Evolutionary conservation across 2,113 vertebrate species (phyloP).

Genomic region (Dissostichus mawsoni): DNA sequence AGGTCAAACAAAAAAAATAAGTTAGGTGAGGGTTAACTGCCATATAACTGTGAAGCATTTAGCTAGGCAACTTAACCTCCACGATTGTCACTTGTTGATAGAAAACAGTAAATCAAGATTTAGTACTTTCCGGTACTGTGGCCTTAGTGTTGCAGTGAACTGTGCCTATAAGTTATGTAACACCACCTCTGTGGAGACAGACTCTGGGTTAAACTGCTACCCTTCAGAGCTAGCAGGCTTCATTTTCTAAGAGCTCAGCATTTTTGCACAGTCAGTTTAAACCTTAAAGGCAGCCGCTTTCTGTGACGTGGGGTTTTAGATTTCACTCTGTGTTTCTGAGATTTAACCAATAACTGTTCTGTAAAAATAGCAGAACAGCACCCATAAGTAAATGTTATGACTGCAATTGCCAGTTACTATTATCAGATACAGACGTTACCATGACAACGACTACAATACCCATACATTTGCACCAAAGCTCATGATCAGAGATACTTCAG

Average conservation of each 20-base stretch:
- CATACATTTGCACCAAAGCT: neutral
- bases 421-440: neutral
- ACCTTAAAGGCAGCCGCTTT: neutral
- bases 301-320: conserved; percentile 1
- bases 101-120: conserved; percentile 24
- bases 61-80: neutral
- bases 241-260: conserved; percentile 1
- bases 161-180: conserved; percentile 32
- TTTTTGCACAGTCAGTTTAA: conserved; percentile 4
- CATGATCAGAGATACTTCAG: neutral
- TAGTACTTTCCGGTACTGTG: neutral
- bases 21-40: too few species aligned
- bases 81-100: conserved; percentile 11
- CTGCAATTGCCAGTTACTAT: neutral
- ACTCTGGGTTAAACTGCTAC: neutral
- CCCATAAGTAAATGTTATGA: neutral
- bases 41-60: conserved; percentile 12
- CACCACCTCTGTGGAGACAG: neutral
- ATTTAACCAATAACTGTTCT: neutral
- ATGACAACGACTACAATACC: neutral
- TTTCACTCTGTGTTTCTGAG: neutral
- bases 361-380: neutral
- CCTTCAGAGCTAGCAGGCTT: neutral
- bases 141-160: conserved; percentile 13
- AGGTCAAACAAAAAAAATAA: neutral